Base-by-base conservation (phyloP, 2,888 invertebrate species). In the Ametastegia equiseti region DNA sequence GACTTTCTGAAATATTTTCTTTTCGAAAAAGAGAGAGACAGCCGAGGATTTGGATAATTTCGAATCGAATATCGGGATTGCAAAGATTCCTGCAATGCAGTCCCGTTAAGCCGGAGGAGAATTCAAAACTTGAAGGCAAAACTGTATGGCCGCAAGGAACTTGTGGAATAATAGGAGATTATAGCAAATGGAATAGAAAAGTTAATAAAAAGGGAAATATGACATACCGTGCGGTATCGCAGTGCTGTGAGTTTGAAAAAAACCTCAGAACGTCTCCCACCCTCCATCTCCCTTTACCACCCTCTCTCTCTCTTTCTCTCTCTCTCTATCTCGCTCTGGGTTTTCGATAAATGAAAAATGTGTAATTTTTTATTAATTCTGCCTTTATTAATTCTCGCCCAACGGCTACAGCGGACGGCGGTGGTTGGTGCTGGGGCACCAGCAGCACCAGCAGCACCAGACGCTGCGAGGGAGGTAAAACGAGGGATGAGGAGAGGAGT, bases 361-460 rank as follows among this genome's bases (percentile, higher is more conserved):
- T 89, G 86, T 89, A 89, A 90, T 90, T 89, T 89, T 78, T 89
- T 88, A 90, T 90, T 90, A 90, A 90, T 90, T 39, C 87, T 85
- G 86, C 87, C 87, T 90, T 90, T 90, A 90, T 90, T 90, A 90
- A 89, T 90, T 89, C 88, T 86, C 85, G 50, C 83, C 78, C 73
- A 80, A 36, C 73, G 60, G 30, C 65, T 67, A 67, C 39, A 75
- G 19, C 75, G 75, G 54, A 75, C 36, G 75, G 19, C n/a, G 54
- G 75, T 30, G 71, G 39, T 73, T 67, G 60, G 57, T 19, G 79
- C 71, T 33, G 75, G 60, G 60, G 80, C 60, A 19, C 69, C 47
- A 50, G 69, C 36, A 39, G 80, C n/a, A 27, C 39, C 39, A 39
- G 15, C 39, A 19, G 36, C 33, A 50, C 78, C 81, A 54, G 81